Evolutionary conservation across 2,113 vertebrate species (phyloP), one percentile per base, ranked within the genome.

Genomic region (Bombycilla garrulus): DNA sequence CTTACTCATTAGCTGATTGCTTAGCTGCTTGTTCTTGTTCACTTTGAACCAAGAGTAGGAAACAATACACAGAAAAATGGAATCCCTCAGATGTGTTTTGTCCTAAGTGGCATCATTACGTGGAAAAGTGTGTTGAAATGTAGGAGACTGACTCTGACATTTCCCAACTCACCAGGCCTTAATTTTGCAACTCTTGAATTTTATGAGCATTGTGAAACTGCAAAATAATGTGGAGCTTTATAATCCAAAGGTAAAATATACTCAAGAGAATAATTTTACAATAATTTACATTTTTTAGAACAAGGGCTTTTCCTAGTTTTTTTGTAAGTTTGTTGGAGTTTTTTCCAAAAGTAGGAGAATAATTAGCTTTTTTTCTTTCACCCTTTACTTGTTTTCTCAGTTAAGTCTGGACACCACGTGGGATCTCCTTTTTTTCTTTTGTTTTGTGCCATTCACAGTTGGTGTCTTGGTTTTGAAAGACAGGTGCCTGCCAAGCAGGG

Each of bases 51-150:
- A 69, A 40, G 22, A 71, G 16, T 23, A 47, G 23, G 81, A 86
- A 73, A 35, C 18, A 31, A 22, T 29, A 24, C 9, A 33, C 4
- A 47, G 60, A 53, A 66, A n/a, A 50, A 79, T 9, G 8, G 10
- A 71, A 9, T 21, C 17, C 15, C 17, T 86, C 38, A 16, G 31
- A 64, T 11, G 8, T n/a, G 6, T 28, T 36, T 48, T 57, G 8
- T 69, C 26, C 65, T 60, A 42, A 69, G 23, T 1, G 0, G 36
- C 4, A 28, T 57, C 42, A 12, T 42, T 47, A 5, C 1, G 0
- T 23, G 38, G 28, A 36, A 61, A 44, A 45, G 9, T 17, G 2
- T 69, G 8, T 33, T 22, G n/a, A 16, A 70, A 47, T 20, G 20
- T 4, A 67, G 10, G 20, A 71, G 35, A 74, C 10, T 35, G 33